Conservation (phyloP, 2,797 vertebrate genomes). For the Notolepis coatsorum region DNA sequence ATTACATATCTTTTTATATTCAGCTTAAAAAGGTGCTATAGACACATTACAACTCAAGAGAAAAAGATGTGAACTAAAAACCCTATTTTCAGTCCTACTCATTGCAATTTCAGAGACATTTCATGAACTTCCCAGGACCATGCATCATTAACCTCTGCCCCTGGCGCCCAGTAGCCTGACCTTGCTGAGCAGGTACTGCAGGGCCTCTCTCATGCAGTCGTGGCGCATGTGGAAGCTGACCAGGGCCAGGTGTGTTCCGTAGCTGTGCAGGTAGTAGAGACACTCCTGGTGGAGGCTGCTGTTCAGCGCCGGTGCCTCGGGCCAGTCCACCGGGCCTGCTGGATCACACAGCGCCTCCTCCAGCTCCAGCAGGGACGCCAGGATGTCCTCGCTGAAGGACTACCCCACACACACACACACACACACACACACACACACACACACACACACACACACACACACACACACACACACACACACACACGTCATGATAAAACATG, state of each 20-base stretch:
- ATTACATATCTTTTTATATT: no score
- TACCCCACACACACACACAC: slow-evolving; percentile 21
- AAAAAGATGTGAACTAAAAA: no score
- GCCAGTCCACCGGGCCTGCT: slow-evolving; percentile 75
- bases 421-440: not conserved
- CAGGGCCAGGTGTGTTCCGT: slow-evolving; percentile 91
- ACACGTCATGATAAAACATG: not conserved
- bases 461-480: not conserved
- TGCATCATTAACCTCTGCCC: not conserved
- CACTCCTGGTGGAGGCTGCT: slow-evolving; percentile 90
- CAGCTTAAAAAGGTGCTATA: no score
- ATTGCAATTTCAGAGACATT: no score
- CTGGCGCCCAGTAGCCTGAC: slow-evolving; percentile 60
- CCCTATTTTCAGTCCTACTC: no score
- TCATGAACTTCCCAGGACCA: no score
- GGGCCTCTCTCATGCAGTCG: slow-evolving; percentile 88
- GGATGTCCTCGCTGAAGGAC: slow-evolving; percentile 87
- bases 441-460: not conserved
- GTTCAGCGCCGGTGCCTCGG: slow-evolving; percentile 81
- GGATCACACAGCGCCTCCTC: slow-evolving; percentile 83
- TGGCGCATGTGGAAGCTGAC: slow-evolving; percentile 94
- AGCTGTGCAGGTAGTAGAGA: slow-evolving; percentile 92
- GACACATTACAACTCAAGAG: no score
- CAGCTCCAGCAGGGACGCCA: slow-evolving; percentile 90
- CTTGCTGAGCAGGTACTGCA: slow-evolving; percentile 90